phyloP scores from a whole-genome alignment of 2,113 vertebrate genomes.

The Callocephalon fimbriatum region DNA sequence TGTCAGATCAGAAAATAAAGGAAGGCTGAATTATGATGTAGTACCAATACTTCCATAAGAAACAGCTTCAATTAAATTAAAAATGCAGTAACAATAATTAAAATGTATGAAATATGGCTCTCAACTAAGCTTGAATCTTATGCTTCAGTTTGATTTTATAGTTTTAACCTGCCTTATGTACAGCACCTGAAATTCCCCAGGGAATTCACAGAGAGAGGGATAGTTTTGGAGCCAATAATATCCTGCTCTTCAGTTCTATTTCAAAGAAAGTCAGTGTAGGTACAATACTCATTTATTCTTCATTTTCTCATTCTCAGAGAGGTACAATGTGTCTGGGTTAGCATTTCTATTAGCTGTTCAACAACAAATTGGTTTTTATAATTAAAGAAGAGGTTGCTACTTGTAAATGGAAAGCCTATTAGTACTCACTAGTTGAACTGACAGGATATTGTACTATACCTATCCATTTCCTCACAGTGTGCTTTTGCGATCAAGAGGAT shows the following conservation, averaged over 20 bases:
- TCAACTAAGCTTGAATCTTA: neutral
- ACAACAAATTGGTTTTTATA: neutral
- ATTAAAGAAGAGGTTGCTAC: neutral
- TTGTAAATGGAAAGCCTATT: neutral
- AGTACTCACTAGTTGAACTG: neutral
- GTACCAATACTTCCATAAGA: neutral
- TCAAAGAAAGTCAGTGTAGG: neutral
- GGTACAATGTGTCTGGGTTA: neutral
- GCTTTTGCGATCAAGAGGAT: neutral
- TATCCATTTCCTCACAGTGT: neutral
- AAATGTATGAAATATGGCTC: neutral
- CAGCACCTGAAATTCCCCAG: neutral
- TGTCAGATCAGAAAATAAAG: conserved; percentile 7
- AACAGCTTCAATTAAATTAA: neutral
- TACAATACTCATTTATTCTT: neutral
- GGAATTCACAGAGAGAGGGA: neutral
- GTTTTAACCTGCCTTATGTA: neutral
- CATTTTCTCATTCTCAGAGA: neutral
- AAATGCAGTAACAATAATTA: neutral
- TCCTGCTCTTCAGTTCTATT: neutral
- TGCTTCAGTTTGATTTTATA: neutral
- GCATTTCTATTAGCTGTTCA: neutral
- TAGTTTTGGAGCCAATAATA: neutral
- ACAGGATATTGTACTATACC: neutral
- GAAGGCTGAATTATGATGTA: neutral